These are phyloP conservation scores for Microtus agrestis DNA, from an alignment of 2,797 vertebrate genomes.

Conservation along the genomic window DNA sequence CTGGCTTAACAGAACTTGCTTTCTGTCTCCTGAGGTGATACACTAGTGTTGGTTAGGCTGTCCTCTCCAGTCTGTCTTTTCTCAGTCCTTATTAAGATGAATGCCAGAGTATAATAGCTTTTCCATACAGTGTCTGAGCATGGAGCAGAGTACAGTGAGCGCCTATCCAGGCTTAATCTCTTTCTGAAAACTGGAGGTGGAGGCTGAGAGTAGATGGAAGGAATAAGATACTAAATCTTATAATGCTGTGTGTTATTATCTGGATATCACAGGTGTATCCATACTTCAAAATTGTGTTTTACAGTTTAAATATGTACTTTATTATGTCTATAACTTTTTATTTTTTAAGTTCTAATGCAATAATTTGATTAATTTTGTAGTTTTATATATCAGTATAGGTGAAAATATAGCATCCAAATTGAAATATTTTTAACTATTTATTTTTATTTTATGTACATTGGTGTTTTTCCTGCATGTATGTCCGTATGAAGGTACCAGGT, in stretches of 20 bases:
- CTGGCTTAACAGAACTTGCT: slow-evolving; percentile 22
- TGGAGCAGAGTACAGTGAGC: neutral
- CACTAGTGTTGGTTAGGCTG: neutral
- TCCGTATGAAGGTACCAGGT: too few species aligned
- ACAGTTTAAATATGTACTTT: neutral
- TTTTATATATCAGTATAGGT: neutral
- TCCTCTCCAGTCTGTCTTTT: neutral
- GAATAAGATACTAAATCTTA: neutral
- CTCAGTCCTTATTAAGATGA: slow-evolving; percentile 22
- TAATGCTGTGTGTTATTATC: neutral
- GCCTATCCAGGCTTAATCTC: neutral
- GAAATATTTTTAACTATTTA: neutral
- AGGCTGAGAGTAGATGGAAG: neutral
- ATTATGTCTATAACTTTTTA: neutral
- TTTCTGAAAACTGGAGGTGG: slow-evolving; percentile 17
- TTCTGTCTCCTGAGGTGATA: slow-evolving; percentile 13
- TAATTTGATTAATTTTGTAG: neutral
- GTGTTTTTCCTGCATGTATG: too few species aligned
- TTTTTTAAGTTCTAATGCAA: neutral
- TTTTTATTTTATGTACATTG: too few species aligned
- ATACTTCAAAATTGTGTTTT: neutral
- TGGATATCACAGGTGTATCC: neutral
- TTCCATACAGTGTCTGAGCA: neutral
- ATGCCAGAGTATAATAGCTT: slow-evolving; percentile 37
- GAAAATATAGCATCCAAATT: neutral